Base-by-base conservation (phyloP, 2,113 vertebrate genomes). In the Sigmodon hispidus region DNA sequence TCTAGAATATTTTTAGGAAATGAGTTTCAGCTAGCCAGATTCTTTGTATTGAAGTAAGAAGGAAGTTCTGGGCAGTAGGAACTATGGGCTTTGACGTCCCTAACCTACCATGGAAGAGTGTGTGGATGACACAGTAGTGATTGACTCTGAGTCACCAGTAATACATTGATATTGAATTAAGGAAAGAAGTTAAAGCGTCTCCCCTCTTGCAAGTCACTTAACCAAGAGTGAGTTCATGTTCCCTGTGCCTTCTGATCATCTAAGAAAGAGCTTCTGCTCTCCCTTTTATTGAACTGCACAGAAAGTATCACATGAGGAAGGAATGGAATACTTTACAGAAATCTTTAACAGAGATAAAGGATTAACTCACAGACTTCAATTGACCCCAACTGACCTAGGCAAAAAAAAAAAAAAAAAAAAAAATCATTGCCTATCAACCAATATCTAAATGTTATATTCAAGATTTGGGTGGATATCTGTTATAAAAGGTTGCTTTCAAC, bases 21-120 rank as follows among this genome's bases (percentile, higher is more conserved):
- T 91, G 24, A 80, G 1, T 61, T 93, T 93, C 89, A 93, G 61
- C 26, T 70, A 57, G 9, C 31, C 50, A 88, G 43, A 79, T 7
- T 61, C 89, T 77, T 93, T 63, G 15, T 70, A 77, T 22, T 75
- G 22, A 94, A 91, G 69, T 69, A 69, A 96, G 52, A 97, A 84
- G 67, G 50, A 95, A 94, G 75, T 65, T 72, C 29, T 93, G 21
- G 26, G 55, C 59, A 55, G 34, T 26, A 52, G 70, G 11, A 70
- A 57, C 22, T 85, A 40, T 90, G 52, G 55, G 21, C 19, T 26
- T 92, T 70, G 31, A 26, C 57, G 21, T 87, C 61, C 67, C 22
- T 77, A 77, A 40, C 1, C 45, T 88, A 40, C 24, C 7, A 36
- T 85, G 59, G 29, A 43, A 69, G 75, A 92, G 29, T 15, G 15